Conservation (phyloP, 1,140 invertebrate genomes). For the Drosophila sp. region DNA sequence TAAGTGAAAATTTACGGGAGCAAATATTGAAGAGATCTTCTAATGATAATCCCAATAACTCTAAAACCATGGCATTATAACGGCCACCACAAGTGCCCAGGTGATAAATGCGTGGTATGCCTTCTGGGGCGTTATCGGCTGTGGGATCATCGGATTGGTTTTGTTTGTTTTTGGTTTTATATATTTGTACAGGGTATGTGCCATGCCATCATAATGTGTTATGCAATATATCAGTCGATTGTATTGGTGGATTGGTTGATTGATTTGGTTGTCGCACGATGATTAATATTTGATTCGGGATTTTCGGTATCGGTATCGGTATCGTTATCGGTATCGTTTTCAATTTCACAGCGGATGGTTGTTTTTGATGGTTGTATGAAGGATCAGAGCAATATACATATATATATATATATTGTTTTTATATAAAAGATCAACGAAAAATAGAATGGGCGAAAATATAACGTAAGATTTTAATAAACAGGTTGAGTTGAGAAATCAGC, state of each 20-base stretch:
- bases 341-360: constrained; percentile 41
- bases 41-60: constrained; percentile 91
- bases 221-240: constrained; percentile 57
- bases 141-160: constrained; percentile 35
- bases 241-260: constrained; percentile 38
- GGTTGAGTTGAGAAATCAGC: constrained; percentile 42
- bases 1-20: constrained; percentile 91
- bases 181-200: constrained; percentile 41
- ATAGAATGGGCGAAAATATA: constrained; percentile 46
- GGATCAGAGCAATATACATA: constrained; percentile 53
- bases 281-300: constrained; percentile 13
- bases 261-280: constrained; percentile 37
- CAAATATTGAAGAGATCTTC: constrained; percentile 93
- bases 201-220: constrained; percentile 69
- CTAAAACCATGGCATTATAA: constrained; percentile 93
- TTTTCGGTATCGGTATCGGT: constrained; percentile 30
- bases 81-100: constrained; percentile 93
- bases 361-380: constrained; percentile 57
- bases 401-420: constrained; percentile 31
- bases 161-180: constrained; percentile 20
- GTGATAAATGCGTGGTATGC: constrained; percentile 94
- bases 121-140: constrained; percentile 86
- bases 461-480: constrained; percentile 43
- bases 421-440: constrained; percentile 57
- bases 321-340: constrained; percentile 49